phyloP scores from a whole-genome alignment of 2,888 invertebrate species.

The Ornithoptera priamus region DNA sequence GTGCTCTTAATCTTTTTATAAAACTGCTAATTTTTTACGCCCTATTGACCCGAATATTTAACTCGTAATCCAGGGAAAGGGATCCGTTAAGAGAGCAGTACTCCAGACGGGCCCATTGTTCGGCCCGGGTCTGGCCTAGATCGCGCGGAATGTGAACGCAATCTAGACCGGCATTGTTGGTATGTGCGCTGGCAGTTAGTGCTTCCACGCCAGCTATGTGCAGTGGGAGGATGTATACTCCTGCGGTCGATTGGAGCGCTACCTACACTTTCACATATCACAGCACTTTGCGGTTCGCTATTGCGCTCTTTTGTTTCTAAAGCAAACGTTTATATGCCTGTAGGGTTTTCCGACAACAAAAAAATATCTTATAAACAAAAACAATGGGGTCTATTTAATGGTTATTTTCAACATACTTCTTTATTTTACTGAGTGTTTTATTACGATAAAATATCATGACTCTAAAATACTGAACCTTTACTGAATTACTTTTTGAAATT shows the following conservation, averaged over 20 bases:
- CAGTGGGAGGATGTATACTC: conserved; percentile 31
- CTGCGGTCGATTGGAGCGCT: conserved; percentile 34
- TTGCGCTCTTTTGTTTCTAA: conserved; percentile 23
- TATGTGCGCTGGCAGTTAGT: conserved; percentile 51
- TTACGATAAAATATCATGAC: conserved; percentile 1
- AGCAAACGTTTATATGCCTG: conserved; percentile 16
- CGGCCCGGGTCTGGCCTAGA: conserved; percentile 59
- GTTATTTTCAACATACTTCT: conserved; percentile 6
- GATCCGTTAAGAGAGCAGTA: conserved; percentile 61
- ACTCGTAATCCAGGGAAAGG: conserved; percentile 59
- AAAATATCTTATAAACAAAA: background rate
- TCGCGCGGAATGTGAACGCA: conserved; percentile 71
- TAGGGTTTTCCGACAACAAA: conserved; percentile 6
- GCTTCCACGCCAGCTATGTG: conserved; percentile 34
- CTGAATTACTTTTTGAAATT: too few relatives aligned
- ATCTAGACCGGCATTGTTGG: conserved; percentile 69
- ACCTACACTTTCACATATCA: conserved; percentile 20
- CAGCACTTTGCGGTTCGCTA: conserved; percentile 22
- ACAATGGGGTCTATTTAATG: background rate
- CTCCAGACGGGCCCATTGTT: conserved; percentile 66
- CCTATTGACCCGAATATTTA: conserved; percentile 68
- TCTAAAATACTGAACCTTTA: background rate
- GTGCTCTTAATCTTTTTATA: conserved; percentile 32
- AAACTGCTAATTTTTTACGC: conserved; percentile 58
- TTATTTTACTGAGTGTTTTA: background rate